Base-by-base conservation (phyloP, 2,888 invertebrate species). In the Melanostoma mellinum region DNA sequence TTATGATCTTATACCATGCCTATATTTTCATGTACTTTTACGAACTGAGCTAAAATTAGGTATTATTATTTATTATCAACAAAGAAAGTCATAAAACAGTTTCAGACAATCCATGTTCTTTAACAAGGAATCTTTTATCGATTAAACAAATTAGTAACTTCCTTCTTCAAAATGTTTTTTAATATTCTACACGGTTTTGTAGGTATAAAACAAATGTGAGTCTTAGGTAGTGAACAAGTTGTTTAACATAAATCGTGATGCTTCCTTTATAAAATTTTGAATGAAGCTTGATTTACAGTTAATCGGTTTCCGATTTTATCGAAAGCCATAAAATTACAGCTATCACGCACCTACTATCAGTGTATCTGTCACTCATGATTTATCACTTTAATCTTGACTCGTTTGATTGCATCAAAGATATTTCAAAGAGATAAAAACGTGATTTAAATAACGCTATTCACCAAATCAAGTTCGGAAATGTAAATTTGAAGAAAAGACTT, bases 381-480 rank as follows among this genome's bases (percentile, higher is more conserved):
- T 81, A 81, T 75, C 40, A 55, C 50, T 40, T 69, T 56, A 65
- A 74, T 81, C 67, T 71, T 55, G 65, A 30, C 33, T 55, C 60
- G 6, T 65, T 67, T 58, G 80, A 81, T 76, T 72, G 44, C 76
- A 67, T 72, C 67, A 35, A 68, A 67, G 72, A 81, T 67, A 6
- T 10, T 65, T 65, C 53, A 71, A 40, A 3, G 2, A 38, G 81
- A 76, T 76, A 67, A 33, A 40, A 6, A 30, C 32, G 6, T 32
- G 36, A 81, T 81, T 76, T 72, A 53, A 48, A 72, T 72, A 76
- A 67, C 38, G 60, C 6, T 44, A 63, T 71, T 60, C 36, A 44
- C 20, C 52, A 4, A 32, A 38, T 33, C 36, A n/a, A 61, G 40
- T 52, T 61, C 44, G 4, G 20, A 60, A 8, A 53, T 36, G 4